Evolutionary conservation across 2,113 vertebrate genomes (phyloP).

Genomic region (Amphiprion ocellaris): DNA sequence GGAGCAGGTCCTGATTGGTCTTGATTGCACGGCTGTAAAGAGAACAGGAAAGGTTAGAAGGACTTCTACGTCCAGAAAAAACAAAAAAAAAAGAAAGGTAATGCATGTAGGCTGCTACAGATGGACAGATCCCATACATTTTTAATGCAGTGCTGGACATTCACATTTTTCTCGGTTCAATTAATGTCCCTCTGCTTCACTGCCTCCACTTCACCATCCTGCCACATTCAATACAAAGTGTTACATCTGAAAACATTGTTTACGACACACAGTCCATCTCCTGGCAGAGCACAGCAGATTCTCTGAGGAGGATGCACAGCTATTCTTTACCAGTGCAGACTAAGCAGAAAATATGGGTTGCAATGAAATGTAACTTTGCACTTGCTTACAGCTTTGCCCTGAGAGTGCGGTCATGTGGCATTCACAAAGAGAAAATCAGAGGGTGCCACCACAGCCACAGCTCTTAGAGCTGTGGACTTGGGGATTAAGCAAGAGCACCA

Average conservation of each 20-base stretch:
- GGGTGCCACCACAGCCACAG: constrained; percentile 39
- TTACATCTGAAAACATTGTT: constrained; percentile 30
- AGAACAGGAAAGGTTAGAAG: constrained; percentile 28
- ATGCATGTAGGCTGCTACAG: background rate
- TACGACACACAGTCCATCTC: background rate
- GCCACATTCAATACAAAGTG: constrained; percentile 21
- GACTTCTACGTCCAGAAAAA: background rate
- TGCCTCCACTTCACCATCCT: background rate
- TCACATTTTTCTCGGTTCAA: constrained; percentile 28
- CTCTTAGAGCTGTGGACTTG: constrained; percentile 53
- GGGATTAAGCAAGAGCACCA: constrained; percentile 50
- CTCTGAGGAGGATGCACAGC: constrained; percentile 27
- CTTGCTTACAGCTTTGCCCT: constrained; percentile 34
- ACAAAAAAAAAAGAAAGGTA: background rate
- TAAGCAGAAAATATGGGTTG: constrained; percentile 52
- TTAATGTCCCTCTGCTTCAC: constrained; percentile 16
- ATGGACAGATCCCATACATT: constrained; percentile 3
- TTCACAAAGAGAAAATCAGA: constrained; percentile 56
- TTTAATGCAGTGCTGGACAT: background rate
- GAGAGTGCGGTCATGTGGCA: constrained; percentile 52
- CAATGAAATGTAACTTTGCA: constrained; percentile 38
- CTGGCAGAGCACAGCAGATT: background rate
- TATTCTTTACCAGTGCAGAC: constrained; percentile 42
- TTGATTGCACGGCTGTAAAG: constrained; percentile 96
- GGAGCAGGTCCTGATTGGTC: constrained; percentile 98